phyloP scores from a whole-genome alignment of 2,797 vertebrate genomes.

The Cyclopterus lumpus region DNA sequence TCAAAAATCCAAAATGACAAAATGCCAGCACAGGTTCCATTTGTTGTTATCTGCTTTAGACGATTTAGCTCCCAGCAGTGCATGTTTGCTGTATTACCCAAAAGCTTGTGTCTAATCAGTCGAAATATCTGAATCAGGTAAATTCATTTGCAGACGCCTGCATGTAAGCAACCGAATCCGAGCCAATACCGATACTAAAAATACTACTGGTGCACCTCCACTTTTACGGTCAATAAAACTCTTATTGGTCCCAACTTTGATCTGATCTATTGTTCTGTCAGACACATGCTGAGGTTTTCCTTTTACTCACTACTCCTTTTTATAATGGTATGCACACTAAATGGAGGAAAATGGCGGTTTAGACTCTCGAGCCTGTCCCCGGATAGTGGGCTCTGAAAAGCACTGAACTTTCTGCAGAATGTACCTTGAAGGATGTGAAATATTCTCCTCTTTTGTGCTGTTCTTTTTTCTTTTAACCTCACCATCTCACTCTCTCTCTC shows the following conservation, averaged over 20 bases:
- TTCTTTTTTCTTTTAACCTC: conserved; percentile 84
- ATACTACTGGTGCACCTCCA: conserved; percentile 61
- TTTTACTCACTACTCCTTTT: conserved; percentile 52
- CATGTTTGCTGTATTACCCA: conserved; percentile 32
- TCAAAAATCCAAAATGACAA: not conserved
- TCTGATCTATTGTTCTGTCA: conserved; percentile 44
- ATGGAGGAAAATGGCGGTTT: conserved; percentile 85
- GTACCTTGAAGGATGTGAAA: conserved; percentile 98
- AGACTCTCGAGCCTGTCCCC: conserved; percentile 91
- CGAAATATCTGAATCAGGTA: conserved; percentile 46
- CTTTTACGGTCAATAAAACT: conserved; percentile 57
- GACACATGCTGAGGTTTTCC: conserved; percentile 63
- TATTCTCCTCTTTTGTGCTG: conserved; percentile 81
- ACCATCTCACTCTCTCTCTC: conserved; percentile 92
- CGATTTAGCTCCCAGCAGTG: conserved; percentile 32
- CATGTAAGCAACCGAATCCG: conserved; percentile 13
- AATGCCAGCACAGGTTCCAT: conserved; percentile 22
- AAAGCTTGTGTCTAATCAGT: conserved; percentile 37
- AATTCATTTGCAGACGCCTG: conserved; percentile 20
- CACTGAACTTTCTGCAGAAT: conserved; percentile 90
- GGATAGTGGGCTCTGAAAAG: conserved; percentile 90
- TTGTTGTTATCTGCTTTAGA: conserved; percentile 40
- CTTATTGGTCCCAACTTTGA: conserved; percentile 65
- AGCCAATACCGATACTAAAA: conserved; percentile 36
- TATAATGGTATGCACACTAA: conserved; percentile 54